These are phyloP conservation scores for Sebastes alutus DNA, from an alignment of 2,797 vertebrate species.

Conservation along the genomic window DNA sequence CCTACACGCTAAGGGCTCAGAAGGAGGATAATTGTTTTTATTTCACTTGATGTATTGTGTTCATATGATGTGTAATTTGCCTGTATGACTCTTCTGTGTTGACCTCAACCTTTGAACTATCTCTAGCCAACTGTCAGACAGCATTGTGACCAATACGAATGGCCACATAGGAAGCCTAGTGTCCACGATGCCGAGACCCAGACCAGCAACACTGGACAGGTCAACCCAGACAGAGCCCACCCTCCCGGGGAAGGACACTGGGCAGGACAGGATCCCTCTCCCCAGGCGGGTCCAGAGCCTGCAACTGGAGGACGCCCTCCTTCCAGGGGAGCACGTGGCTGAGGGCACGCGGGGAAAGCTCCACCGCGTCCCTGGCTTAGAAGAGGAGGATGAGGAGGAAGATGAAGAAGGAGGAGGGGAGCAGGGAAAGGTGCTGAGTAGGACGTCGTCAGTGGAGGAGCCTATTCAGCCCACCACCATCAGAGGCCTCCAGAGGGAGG, in stretches of 20 bases:
- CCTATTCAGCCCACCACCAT: slow-evolving; percentile 68
- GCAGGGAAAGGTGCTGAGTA: slow-evolving; percentile 68
- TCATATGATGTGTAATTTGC: slow-evolving; percentile 9
- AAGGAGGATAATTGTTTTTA: background rate
- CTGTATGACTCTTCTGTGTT: slow-evolving; percentile 38
- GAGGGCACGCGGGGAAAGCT: slow-evolving; percentile 66
- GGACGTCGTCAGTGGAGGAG: slow-evolving; percentile 75
- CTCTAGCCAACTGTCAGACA: slow-evolving; percentile 75
- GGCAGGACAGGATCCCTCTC: slow-evolving; percentile 40
- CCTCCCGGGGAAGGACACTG: background rate
- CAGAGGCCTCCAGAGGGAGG: slow-evolving; percentile 67
- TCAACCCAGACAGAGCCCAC: slow-evolving; percentile 80
- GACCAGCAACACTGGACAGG: slow-evolving; percentile 63
- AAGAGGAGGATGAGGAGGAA: slow-evolving; percentile 66
- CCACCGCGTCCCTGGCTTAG: slow-evolving; percentile 56
- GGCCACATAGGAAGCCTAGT: slow-evolving; percentile 55
- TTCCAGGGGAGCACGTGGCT: background rate
- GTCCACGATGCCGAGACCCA: slow-evolving; percentile 35
- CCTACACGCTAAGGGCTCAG: background rate
- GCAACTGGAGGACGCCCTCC: slow-evolving; percentile 78
- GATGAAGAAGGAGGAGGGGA: slow-evolving; percentile 48
- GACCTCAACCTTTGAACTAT: slow-evolving; percentile 50
- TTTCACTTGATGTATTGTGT: slow-evolving; percentile 1
- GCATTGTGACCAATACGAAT: slow-evolving; percentile 66
- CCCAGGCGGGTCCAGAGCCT: slow-evolving; percentile 64